phyloP scores from a whole-genome alignment of 1,140 invertebrate species.

The Galleria mellonella region DNA sequence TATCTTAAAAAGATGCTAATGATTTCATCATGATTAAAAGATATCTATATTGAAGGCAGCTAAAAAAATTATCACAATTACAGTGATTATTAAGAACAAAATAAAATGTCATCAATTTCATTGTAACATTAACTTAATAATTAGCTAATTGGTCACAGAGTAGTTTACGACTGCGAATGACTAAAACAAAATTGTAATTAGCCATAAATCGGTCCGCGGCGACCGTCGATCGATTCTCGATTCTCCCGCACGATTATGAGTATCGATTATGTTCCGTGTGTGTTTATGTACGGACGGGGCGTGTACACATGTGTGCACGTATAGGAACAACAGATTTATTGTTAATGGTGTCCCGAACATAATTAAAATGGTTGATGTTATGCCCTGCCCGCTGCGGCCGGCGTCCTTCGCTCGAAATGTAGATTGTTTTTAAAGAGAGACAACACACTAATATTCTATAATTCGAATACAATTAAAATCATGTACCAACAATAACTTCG shows the following conservation, averaged over 20 bases:
- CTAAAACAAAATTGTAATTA: slow-evolving; percentile 56
- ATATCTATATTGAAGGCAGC: no score
- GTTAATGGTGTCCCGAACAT: slow-evolving; percentile 70
- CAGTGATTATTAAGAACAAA: not conserved
- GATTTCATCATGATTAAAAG: no score
- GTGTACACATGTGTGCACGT: slow-evolving; percentile 26
- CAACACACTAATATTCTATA: no score
- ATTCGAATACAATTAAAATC: no score
- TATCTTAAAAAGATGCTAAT: no score
- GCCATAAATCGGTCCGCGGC: slow-evolving; percentile 44
- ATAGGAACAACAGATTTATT: slow-evolving; percentile 66
- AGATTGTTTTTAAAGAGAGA: slow-evolving; percentile 17
- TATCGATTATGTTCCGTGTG: slow-evolving; percentile 35
- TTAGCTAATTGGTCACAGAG: slow-evolving; percentile 59
- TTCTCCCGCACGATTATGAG: slow-evolving; percentile 17
- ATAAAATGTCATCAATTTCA: slow-evolving; percentile 10
- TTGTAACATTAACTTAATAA: slow-evolving; percentile 18
- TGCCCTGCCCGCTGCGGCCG: slow-evolving; percentile 42
- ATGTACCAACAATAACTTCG: no score
- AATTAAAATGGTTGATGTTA: slow-evolving; percentile 72
- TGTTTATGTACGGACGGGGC: slow-evolving; percentile 3
- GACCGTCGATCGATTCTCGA: slow-evolving; percentile 36
- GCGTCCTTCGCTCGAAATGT: slow-evolving; percentile 27
- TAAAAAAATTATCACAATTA: not conserved
- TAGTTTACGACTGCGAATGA: slow-evolving; percentile 39